Conservation (phyloP, 2,888 invertebrate genomes). For the Mylabris sibirica region DNA sequence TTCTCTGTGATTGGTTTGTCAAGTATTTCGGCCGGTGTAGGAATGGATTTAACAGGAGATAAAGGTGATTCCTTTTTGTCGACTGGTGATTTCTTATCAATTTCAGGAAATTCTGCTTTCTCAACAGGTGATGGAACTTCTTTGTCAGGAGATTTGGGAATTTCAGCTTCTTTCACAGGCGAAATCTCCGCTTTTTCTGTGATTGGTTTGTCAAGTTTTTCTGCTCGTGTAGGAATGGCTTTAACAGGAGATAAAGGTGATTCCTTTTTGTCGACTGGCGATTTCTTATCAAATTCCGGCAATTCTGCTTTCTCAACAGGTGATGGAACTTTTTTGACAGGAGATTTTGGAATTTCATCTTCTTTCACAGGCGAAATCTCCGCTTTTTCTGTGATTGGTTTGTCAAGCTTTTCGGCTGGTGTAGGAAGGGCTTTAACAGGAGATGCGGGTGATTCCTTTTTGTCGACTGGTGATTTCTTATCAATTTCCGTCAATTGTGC, state of each 20-base stretch:
- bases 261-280: background rate
- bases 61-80: background rate
- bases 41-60: background rate
- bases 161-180: background rate
- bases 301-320: background rate
- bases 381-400: background rate
- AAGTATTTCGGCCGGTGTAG: background rate
- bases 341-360: slow-evolving; percentile 1
- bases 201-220: background rate
- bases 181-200: background rate
- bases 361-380: slow-evolving; percentile 9
- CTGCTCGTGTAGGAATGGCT: background rate
- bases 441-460: background rate
- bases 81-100: slow-evolving; percentile 10
- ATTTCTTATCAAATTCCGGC: background rate
- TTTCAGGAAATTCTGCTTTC: background rate
- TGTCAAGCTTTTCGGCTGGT: background rate
- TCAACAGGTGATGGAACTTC: background rate
- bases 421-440: slow-evolving; percentile 32
- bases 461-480: slow-evolving; percentile 12
- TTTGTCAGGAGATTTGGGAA: background rate
- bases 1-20: background rate
- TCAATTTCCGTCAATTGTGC: slow-evolving; percentile 12
- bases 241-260: background rate
- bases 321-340: background rate